These are phyloP conservation scores for Drosophila ercepeae DNA, from an alignment of 1,140 invertebrate genomes.

Conservation along the genomic window DNA sequence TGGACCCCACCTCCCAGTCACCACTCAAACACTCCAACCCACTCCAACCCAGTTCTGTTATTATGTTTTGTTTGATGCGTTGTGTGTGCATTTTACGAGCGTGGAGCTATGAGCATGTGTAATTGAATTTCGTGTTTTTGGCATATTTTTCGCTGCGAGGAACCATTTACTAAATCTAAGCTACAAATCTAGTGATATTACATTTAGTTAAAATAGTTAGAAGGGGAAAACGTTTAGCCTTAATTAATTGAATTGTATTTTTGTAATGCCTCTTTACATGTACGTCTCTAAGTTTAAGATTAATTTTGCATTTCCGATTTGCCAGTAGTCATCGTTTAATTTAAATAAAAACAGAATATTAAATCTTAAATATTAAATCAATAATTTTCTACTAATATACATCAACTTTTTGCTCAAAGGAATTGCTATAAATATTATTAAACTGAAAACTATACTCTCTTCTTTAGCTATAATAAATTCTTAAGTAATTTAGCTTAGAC, in stretches of 20 bases:
- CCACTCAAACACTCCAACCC: neutral
- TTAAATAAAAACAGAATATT: conserved; percentile 12
- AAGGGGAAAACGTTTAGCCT: conserved; percentile 57
- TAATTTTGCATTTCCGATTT: conserved; percentile 36
- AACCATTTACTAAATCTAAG: conserved; percentile 68
- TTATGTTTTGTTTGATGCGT: conserved; percentile 30
- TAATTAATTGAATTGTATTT: conserved; percentile 63
- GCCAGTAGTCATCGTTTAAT: conserved; percentile 37
- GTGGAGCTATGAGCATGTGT: conserved; percentile 61
- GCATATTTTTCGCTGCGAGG: conserved; percentile 53
- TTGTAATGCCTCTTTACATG: conserved; percentile 41
- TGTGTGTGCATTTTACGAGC: conserved; percentile 60
- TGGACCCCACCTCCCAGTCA: neutral
- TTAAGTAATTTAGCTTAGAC: conserved; percentile 23
- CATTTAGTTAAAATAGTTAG: conserved; percentile 69
- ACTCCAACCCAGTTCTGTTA: conserved; percentile 5
- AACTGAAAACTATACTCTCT: conserved; percentile 12
- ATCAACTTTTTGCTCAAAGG: conserved; percentile 11
- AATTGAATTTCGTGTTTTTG: conserved; percentile 82
- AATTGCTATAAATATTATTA: conserved; percentile 8
- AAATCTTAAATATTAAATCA: conserved; percentile 28
- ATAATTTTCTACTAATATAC: conserved; percentile 5
- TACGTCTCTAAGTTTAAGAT: conserved; percentile 20
- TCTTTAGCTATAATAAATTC: conserved; percentile 30
- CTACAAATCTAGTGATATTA: conserved; percentile 83